Evolutionary conservation across 2,888 invertebrate genomes (phyloP).

Genomic region (Archips xylosteana): DNA sequence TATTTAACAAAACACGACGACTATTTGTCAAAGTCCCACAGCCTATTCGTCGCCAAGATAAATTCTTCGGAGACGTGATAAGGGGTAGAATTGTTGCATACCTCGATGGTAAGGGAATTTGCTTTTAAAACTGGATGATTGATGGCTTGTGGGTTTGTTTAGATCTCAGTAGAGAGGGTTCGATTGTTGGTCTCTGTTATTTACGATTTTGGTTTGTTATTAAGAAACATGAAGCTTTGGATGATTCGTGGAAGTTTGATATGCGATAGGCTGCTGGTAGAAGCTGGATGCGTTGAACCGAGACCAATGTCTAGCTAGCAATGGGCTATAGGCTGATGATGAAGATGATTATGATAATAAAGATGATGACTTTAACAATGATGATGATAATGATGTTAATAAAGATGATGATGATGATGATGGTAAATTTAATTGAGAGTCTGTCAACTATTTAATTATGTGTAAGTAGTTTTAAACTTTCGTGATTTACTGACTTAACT

Average conservation of each 20-base stretch:
- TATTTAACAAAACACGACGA: slow-evolving; percentile 42
- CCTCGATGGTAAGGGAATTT: slow-evolving; percentile 18
- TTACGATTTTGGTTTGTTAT: background rate
- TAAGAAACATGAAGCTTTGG: background rate
- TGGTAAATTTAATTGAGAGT: too few species aligned
- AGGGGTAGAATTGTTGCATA: slow-evolving; percentile 38
- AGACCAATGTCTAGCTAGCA: too few species aligned
- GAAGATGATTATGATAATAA: too few species aligned
- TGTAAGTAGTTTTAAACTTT: too few species aligned
- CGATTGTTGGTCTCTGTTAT: slow-evolving; percentile 1
- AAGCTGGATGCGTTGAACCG: too few species aligned
- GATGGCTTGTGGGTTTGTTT: slow-evolving; percentile 10
- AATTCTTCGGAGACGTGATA: slow-evolving; percentile 39
- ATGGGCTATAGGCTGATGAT: too few species aligned
- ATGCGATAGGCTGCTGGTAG: too few species aligned
- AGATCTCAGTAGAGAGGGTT: background rate
- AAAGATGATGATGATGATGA: too few species aligned
- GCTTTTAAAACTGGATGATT: slow-evolving; percentile 30
- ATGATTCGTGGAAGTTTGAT: background rate
- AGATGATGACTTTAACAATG: too few species aligned
- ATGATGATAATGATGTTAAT: too few species aligned
- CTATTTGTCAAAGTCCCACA: slow-evolving; percentile 42
- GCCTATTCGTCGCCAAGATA: slow-evolving; percentile 40
- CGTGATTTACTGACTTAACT: too few species aligned
- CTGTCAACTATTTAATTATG: too few species aligned